Conservation (phyloP, 2,888 invertebrate genomes). For the Penaeus monodon region DNA sequence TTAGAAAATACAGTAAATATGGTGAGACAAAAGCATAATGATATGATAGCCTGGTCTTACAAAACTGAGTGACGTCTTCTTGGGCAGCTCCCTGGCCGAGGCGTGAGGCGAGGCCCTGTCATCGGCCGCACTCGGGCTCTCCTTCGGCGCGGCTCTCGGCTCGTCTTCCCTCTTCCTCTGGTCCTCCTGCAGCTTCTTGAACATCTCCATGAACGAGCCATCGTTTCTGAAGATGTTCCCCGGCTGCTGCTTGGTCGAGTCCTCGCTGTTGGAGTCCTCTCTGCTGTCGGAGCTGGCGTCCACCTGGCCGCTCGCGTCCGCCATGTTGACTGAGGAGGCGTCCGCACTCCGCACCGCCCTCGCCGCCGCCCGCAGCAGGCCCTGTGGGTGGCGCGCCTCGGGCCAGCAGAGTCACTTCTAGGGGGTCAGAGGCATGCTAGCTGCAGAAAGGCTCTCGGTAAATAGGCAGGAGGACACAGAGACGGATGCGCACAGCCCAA, state of each 20-base stretch:
- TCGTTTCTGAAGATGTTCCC: slow-evolving; percentile 85
- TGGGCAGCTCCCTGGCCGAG: background rate
- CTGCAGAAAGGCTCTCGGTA: no score
- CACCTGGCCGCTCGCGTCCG: slow-evolving; percentile 32
- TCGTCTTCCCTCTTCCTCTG: slow-evolving; percentile 37
- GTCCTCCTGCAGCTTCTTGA: slow-evolving; percentile 86
- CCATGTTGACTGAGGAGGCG: slow-evolving; percentile 39
- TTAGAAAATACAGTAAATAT: no score
- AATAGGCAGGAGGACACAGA: no score
- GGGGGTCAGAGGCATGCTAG: no score
- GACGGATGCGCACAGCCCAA: no score
- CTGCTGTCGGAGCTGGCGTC: slow-evolving; percentile 37
- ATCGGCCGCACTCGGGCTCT: slow-evolving; percentile 65
- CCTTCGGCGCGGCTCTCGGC: background rate
- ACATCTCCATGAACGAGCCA: slow-evolving; percentile 91
- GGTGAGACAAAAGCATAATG: slow-evolving; percentile 22
- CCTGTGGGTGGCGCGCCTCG: no score
- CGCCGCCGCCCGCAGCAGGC: no score
- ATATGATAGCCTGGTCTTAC: slow-evolving; percentile 52
- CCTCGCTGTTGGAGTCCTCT: slow-evolving; percentile 45
- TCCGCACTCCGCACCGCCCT: no score
- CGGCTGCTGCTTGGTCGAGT: slow-evolving; percentile 29
- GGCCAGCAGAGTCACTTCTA: no score
- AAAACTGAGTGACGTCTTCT: slow-evolving; percentile 48
- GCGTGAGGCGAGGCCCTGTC: slow-evolving; percentile 72